Evolutionary conservation across 1,140 invertebrate genomes (phyloP).

Genomic region (Lordiphosa stackelbergi): DNA sequence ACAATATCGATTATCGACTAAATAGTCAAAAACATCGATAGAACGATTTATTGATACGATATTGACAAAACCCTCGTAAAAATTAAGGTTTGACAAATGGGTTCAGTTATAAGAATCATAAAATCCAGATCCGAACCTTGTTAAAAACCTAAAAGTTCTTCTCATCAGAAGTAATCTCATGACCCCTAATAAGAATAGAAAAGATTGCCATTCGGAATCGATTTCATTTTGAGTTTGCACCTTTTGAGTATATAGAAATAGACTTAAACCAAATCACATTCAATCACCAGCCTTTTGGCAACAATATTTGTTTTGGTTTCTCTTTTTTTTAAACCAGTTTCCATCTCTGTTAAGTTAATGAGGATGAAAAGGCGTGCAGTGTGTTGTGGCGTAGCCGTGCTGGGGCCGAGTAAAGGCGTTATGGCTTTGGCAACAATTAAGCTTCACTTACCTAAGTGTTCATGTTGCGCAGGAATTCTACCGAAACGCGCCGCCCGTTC

Average conservation of each 20-base stretch:
- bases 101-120: no score
- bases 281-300: not conserved
- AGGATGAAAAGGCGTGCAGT: conserved; percentile 33
- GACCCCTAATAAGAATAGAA: not conserved
- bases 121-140: no score
- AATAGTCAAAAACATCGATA: no score
- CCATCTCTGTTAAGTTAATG: conserved; percentile 31
- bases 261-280: not conserved
- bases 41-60: no score
- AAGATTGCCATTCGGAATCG: not conserved
- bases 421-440: not conserved
- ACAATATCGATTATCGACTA: no score
- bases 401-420: not conserved
- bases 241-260: not conserved
- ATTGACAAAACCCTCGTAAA: no score
- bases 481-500: no score
- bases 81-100: no score
- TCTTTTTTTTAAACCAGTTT: conserved; percentile 3
- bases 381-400: conserved; percentile 12
- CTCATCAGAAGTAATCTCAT: no score
- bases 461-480: not conserved
- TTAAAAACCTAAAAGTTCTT: no score
- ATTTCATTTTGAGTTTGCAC: not conserved
- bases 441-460: conserved; percentile 3
- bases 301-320: not conserved